Conservation (phyloP, 2,113 vertebrate species). For the Paralichthys olivaceus region DNA sequence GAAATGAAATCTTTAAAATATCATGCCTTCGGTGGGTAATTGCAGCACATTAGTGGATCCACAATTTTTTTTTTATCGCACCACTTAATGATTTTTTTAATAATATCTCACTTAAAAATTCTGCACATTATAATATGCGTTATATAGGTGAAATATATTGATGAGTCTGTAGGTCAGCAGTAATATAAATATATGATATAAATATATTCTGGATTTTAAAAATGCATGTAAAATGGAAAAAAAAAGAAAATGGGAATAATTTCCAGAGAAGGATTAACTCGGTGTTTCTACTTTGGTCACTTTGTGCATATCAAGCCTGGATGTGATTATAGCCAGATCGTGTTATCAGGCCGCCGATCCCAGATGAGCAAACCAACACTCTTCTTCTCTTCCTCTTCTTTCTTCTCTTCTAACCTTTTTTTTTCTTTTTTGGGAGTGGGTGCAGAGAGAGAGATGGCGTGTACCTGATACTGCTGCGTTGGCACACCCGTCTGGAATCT, state of each 20-base stretch:
- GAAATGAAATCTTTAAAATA: slow-evolving; percentile 67
- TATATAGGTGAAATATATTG: slow-evolving; percentile 57
- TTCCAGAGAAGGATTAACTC: slow-evolving; percentile 54
- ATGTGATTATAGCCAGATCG: slow-evolving; percentile 61
- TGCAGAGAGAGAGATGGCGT: slow-evolving; percentile 67
- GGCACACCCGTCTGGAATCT: slow-evolving; percentile 79
- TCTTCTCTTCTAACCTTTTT: slow-evolving; percentile 34
- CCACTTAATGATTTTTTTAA: slow-evolving; percentile 67
- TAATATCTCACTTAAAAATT: slow-evolving; percentile 68
- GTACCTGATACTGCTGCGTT: slow-evolving; percentile 79
- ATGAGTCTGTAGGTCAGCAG: slow-evolving; percentile 43
- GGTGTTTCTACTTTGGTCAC: slow-evolving; percentile 58
- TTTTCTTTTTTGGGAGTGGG: slow-evolving; percentile 19
- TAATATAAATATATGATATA: slow-evolving; percentile 35
- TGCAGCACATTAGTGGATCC: slow-evolving; percentile 64
- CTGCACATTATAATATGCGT: slow-evolving; percentile 48
- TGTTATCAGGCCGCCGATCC: slow-evolving; percentile 69
- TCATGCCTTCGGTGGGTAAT: slow-evolving; percentile 62
- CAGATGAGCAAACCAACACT: slow-evolving; percentile 40
- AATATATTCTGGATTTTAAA: slow-evolving; percentile 14
- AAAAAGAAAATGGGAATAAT: slow-evolving; percentile 29
- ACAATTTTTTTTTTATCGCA: slow-evolving; percentile 68
- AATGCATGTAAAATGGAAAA: slow-evolving; percentile 6
- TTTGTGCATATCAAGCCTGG: slow-evolving; percentile 58
- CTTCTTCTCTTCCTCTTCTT: slow-evolving; percentile 21